A percentile compares a stretch with the other conserved stretches of the same genome.
Evolutionary conservation across 2,113 vertebrate genomes (phyloP).

Genomic region (Ciconia stormi): DNA sequence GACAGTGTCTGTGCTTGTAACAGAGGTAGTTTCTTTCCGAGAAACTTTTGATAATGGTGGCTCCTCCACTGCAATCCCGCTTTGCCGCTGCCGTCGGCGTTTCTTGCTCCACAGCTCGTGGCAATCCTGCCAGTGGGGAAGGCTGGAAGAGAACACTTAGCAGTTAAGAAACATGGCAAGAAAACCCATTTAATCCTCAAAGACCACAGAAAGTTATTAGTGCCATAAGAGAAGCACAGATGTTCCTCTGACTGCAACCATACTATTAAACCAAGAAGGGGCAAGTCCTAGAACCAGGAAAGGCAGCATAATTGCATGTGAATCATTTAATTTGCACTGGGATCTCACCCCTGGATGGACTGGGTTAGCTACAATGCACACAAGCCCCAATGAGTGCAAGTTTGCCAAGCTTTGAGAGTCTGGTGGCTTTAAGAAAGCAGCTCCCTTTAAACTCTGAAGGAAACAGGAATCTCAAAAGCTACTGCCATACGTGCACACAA

Average conservation of each 20-base stretch:
- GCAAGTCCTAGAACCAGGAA: neutral
- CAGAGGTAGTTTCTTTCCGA: conserved; percentile 87
- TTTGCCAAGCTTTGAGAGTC: neutral
- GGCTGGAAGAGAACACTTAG: conserved; percentile 71
- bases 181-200: neutral
- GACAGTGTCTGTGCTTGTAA: conserved; percentile 77
- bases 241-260: neutral
- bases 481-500: neutral
- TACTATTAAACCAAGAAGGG: neutral
- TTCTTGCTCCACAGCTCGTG: conserved; percentile 99
- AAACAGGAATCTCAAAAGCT: neutral
- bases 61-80: conserved; percentile 85
- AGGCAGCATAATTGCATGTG: rapidly evolving
- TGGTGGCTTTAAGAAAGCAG: neutral
- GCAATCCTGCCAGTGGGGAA: conserved; percentile 97
- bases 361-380: neutral
- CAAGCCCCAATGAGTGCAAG: rapidly evolving
- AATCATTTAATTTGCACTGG: neutral
- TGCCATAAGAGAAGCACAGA: rapidly evolving
- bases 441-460: neutral
- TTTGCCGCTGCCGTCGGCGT: conserved; percentile 90
- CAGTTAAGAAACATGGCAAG: rapidly evolving
- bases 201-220: neutral
- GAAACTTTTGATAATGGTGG: conserved; percentile 86
- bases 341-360: neutral